Conservation (phyloP, 2,797 vertebrate genomes). For the Sternotherus odoratus region DNA sequence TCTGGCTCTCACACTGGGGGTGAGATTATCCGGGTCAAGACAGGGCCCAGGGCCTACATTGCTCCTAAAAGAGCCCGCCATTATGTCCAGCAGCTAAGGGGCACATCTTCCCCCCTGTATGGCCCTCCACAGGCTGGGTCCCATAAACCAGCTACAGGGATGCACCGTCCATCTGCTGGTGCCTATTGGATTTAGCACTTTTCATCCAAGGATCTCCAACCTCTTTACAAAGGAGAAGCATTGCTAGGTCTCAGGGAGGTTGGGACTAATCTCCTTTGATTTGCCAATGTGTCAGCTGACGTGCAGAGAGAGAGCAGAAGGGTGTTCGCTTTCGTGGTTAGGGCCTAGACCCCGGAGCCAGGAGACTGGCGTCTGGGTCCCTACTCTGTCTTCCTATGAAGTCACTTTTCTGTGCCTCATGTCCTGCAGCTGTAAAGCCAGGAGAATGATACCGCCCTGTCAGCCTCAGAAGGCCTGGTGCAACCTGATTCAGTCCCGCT, state of each 20-base stretch:
- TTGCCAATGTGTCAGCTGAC: not conserved
- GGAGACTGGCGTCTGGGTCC: not conserved
- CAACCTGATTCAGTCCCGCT: not conserved
- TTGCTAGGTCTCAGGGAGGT: not conserved
- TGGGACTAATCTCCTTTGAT: not conserved
- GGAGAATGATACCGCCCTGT: not conserved
- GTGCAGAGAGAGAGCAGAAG: not conserved
- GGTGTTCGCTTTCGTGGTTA: not conserved
- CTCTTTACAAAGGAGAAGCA: not conserved
- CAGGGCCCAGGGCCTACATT: not conserved
- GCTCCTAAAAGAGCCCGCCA: not conserved
- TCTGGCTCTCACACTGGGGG: not conserved
- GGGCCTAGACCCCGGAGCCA: not conserved
- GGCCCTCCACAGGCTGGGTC: not conserved
- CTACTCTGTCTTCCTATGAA: not conserved
- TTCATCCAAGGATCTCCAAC: not conserved
- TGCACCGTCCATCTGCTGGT: no score
- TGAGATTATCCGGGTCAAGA: not conserved
- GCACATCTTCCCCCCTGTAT: not conserved
- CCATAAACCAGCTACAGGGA: not conserved
- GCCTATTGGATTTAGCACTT: not conserved
- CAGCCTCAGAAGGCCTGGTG: not conserved
- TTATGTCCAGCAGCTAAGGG: not conserved
- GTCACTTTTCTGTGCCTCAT: not conserved
- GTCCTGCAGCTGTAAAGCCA: not conserved